Evolutionary conservation across 2,888 invertebrate species (phyloP).

Genomic region (Elaeidobius kamerunicus): DNA sequence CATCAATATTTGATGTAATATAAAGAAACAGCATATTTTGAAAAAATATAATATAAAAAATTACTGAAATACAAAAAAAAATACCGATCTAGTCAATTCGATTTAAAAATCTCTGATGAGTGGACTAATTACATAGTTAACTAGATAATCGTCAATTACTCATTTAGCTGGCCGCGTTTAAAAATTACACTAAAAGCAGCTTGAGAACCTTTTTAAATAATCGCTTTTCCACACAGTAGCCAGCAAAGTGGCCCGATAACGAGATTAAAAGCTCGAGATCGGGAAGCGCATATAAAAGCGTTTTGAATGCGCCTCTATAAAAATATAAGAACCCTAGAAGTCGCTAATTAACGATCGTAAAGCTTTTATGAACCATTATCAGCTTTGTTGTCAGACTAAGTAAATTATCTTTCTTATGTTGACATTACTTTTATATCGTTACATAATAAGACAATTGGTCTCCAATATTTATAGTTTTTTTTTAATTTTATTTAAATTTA

Average conservation of each 20-base stretch:
- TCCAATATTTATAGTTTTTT: too few species aligned
- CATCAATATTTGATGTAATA: too few species aligned
- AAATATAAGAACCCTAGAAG: constrained; percentile 19
- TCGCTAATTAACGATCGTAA: constrained; percentile 25
- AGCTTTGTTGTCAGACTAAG: constrained; percentile 23
- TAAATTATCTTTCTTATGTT: constrained; percentile 26
- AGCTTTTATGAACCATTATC: constrained; percentile 28
- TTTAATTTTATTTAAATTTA: too few species aligned
- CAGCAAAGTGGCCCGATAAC: constrained; percentile 7
- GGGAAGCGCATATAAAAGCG: constrained; percentile 18
- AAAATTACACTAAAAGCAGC: constrained; percentile 2
- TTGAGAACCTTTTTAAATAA: constrained; percentile 7
- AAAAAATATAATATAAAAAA: too few species aligned
- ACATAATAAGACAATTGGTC: constrained; percentile 3
- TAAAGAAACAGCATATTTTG: too few species aligned
- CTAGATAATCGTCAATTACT: too few species aligned
- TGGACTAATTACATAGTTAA: too few species aligned
- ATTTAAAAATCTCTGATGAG: too few species aligned
- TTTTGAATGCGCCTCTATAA: constrained; percentile 15
- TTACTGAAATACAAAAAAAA: too few species aligned
- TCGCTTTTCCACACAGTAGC: constrained; percentile 9
- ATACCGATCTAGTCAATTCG: too few species aligned
- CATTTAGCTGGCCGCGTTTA: neutral
- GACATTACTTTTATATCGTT: constrained; percentile 29
- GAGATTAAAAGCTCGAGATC: constrained; percentile 13